Percentiles rank a stretch among this genome's conserved stretches.
Evolutionary conservation across 2,797 vertebrate species (phyloP).

Genomic region (Premnoplex brunnescens): DNA sequence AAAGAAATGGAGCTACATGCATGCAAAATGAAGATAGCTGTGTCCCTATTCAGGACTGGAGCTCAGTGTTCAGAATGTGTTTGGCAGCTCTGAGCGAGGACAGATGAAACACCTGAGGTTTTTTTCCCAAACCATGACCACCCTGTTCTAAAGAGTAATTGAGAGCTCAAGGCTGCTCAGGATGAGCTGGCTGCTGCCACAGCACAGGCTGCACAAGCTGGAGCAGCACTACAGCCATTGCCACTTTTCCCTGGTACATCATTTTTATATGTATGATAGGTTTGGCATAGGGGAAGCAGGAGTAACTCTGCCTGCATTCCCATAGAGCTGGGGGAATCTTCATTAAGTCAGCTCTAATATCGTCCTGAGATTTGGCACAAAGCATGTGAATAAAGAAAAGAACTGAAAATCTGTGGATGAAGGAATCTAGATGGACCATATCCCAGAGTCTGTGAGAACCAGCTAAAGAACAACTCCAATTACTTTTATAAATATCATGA

Average conservation of each 20-base stretch:
- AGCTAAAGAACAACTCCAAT: conserved; percentile 44
- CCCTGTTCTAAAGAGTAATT: background rate
- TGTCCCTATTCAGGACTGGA: background rate
- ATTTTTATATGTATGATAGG: background rate
- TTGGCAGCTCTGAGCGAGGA: background rate
- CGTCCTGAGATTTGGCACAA: background rate
- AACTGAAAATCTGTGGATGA: background rate
- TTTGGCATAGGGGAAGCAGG: background rate
- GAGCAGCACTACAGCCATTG: rapidly evolving
- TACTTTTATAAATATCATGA: conserved; percentile 30
- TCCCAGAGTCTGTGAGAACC: conserved; percentile 29
- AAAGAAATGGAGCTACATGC: background rate
- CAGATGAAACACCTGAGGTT: background rate
- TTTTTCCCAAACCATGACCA: background rate
- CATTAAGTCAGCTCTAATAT: background rate
- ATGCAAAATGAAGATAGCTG: background rate
- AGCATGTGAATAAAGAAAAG: background rate
- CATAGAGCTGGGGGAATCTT: background rate
- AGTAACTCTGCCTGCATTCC: background rate
- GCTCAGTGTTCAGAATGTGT: background rate
- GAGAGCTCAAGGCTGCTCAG: background rate
- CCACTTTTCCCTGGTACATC: background rate
- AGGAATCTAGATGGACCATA: conserved; percentile 12
- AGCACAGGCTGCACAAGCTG: background rate
- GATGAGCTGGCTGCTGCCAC: background rate